A percentile compares a stretch with the other conserved stretches of the same genome.
Evolutionary conservation across 2,888 invertebrate species (phyloP).

Genomic region (Theretra japonica): DNA sequence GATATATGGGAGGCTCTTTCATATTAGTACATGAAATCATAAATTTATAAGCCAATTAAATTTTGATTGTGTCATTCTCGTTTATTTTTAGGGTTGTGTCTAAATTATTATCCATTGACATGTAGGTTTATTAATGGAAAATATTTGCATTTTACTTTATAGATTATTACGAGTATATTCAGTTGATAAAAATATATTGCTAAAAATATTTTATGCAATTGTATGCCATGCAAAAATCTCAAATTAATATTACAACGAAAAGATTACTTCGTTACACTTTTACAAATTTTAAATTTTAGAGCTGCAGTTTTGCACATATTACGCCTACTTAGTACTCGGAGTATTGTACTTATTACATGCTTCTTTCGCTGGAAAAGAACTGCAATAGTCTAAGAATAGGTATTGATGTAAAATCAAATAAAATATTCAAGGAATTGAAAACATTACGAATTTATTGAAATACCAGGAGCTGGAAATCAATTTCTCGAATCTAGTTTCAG

Average conservation of each 20-base stretch:
- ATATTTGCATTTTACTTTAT: too few relatives aligned
- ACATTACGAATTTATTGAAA: constrained; percentile 1
- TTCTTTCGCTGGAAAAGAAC: constrained; percentile 3
- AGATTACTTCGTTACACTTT: background rate
- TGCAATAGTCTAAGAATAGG: constrained; percentile 1
- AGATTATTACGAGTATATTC: too few relatives aligned
- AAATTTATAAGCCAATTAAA: constrained; percentile 6
- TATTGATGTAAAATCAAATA: constrained; percentile 3
- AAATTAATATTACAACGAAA: constrained; percentile 1
- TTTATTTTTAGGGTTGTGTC: background rate
- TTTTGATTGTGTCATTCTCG: background rate
- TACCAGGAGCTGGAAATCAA: constrained; percentile 18
- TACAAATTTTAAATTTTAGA: constrained; percentile 7
- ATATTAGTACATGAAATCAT: constrained; percentile 10
- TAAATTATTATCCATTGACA: background rate
- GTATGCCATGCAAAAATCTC: background rate
- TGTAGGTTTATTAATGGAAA: background rate
- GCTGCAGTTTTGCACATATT: background rate
- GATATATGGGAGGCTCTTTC: background rate
- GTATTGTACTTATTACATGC: constrained; percentile 18
- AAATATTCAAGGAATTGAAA: background rate
- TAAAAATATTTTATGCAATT: too few relatives aligned
- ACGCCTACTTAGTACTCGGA: background rate
- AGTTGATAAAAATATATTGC: too few relatives aligned
- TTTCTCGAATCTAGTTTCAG: constrained; percentile 20